phyloP scores from a whole-genome alignment of 2,113 vertebrate genomes.

The Pycnonotus jocosus region DNA sequence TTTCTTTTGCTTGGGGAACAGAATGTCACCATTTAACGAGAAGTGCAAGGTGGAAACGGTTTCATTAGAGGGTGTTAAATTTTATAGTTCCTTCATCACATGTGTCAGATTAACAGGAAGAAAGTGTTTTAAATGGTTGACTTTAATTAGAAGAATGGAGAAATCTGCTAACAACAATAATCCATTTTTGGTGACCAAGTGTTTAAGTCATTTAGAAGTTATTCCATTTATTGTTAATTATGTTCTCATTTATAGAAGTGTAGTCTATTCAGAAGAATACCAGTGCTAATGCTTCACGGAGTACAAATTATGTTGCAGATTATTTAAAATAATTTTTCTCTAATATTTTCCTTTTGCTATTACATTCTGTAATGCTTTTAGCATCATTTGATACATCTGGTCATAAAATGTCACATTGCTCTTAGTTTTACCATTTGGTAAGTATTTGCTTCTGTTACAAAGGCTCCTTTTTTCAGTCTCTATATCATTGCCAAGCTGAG shows the following conservation, averaged over 20 bases:
- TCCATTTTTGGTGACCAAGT: background rate
- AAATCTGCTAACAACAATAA: slow-evolving; percentile 36
- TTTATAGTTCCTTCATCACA: slow-evolving; percentile 38
- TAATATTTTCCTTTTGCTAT: background rate
- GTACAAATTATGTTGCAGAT: background rate
- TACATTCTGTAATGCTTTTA: background rate
- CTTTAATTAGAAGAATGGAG: slow-evolving; percentile 45
- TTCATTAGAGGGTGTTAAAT: slow-evolving; percentile 33
- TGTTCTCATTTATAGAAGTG: background rate
- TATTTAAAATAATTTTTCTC: background rate
- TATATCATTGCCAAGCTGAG: slow-evolving; percentile 44
- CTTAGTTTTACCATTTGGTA: slow-evolving; percentile 44
- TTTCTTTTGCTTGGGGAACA: background rate
- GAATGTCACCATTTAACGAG: slow-evolving; percentile 23
- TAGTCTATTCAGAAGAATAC: background rate
- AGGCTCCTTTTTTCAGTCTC: slow-evolving; percentile 50
- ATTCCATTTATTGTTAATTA: slow-evolving; percentile 36
- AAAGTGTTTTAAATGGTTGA: slow-evolving; percentile 34
- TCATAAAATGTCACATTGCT: background rate
- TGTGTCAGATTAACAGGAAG: slow-evolving; percentile 33
- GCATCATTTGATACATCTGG: background rate
- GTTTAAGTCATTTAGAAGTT: background rate
- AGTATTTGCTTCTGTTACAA: slow-evolving; percentile 53
- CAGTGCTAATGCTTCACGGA: background rate
- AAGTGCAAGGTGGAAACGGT: slow-evolving; percentile 15